These are phyloP conservation scores for Rhingia campestris DNA, from an alignment of 2,888 invertebrate genomes.

Conservation along the genomic window DNA sequence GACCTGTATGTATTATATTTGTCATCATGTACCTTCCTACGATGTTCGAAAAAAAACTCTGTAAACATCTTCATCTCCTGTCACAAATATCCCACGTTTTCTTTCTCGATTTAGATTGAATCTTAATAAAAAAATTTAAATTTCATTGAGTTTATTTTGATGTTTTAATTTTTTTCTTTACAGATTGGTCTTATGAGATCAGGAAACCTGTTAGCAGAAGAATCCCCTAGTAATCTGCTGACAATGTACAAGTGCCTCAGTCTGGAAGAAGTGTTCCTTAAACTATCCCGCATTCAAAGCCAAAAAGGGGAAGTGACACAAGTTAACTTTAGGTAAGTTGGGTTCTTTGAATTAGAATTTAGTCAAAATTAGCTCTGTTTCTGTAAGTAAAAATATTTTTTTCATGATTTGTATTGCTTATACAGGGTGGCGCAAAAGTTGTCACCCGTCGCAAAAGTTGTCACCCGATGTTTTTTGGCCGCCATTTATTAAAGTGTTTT, in stretches of 20 bases:
- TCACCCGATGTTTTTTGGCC: too few species aligned
- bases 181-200: conserved; percentile 97
- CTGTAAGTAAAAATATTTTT: not conserved
- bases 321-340: conserved; percentile 82
- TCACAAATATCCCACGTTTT: too few species aligned
- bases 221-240: conserved; percentile 92
- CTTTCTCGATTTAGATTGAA: too few species aligned
- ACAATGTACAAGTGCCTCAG: conserved; percentile 92
- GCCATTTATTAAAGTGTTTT: too few species aligned
- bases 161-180: not conserved
- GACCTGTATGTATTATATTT: too few species aligned
- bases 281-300: conserved; percentile 91
- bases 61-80: too few species aligned
- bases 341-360: not conserved
- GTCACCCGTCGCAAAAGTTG: too few species aligned
- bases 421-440: too few species aligned
- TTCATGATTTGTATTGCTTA: not conserved
- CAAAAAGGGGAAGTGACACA: conserved; percentile 84
- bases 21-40: too few species aligned
- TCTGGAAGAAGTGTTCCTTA: conserved; percentile 96
- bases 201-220: conserved; percentile 94
- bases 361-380: not conserved
- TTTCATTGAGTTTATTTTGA: too few species aligned
- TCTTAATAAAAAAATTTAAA: too few species aligned
- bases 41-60: too few species aligned